These are phyloP conservation scores for Apis laboriosa DNA, from an alignment of 1,140 invertebrate species.

Conservation along the genomic window DNA sequence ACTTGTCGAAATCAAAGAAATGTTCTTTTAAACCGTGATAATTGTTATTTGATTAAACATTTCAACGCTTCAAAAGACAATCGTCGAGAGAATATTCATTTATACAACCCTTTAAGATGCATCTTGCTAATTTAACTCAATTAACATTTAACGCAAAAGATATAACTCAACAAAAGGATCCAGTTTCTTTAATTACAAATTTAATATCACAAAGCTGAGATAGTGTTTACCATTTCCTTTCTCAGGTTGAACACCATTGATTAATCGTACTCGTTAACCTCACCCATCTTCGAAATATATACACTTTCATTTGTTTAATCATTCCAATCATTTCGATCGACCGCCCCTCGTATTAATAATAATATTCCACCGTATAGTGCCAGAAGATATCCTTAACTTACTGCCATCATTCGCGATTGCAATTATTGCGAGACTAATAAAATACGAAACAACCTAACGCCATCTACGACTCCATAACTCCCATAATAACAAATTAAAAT, in stretches of 20 bases:
- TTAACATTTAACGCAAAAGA: background rate
- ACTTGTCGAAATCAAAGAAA: background rate
- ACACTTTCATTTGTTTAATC: slow-evolving; percentile 3
- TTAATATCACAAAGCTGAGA: background rate
- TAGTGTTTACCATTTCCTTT: background rate
- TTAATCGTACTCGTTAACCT: background rate
- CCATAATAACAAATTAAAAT: background rate
- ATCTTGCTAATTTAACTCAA: background rate
- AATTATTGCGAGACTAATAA: background rate
- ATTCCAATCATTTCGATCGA: background rate
- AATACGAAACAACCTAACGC: background rate
- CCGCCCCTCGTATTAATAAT: background rate
- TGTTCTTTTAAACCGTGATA: background rate
- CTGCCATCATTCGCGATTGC: background rate
- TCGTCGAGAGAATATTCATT: background rate
- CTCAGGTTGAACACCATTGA: background rate
- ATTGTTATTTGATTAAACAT: background rate
- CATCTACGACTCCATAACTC: background rate
- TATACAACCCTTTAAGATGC: background rate
- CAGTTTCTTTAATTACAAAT: background rate
- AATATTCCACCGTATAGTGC: background rate
- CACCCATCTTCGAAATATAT: background rate
- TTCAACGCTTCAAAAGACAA: too few relatives aligned
- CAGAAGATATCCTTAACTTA: background rate
- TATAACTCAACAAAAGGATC: background rate